These are phyloP conservation scores for Laothoe populi DNA, from an alignment of 2,888 invertebrate species.

Conservation along the genomic window DNA sequence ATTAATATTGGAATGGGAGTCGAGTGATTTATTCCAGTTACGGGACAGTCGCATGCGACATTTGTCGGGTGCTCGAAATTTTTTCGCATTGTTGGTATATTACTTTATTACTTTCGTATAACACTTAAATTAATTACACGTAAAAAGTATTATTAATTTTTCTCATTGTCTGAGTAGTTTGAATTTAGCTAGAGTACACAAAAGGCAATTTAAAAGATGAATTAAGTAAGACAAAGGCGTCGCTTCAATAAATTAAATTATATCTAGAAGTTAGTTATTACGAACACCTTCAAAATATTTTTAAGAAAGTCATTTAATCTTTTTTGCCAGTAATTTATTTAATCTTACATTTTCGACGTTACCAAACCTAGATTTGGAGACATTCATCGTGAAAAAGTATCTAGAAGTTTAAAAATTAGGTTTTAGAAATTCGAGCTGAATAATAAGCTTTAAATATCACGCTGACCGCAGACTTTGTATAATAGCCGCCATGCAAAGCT, in stretches of 20 bases:
- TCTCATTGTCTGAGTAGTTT: not conserved
- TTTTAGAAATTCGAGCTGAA: not conserved
- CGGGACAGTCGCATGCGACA: constrained; percentile 42
- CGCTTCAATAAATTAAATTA: constrained; percentile 20
- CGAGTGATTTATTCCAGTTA: constrained; percentile 45
- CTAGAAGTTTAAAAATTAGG: not conserved
- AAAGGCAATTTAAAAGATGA: not conserved
- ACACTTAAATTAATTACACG: too few relatives aligned
- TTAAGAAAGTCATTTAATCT: not conserved
- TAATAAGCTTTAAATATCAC: not conserved
- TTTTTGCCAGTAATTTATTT: not conserved
- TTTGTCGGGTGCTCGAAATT: constrained; percentile 22
- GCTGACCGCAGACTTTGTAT: not conserved
- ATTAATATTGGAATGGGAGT: constrained; percentile 74
- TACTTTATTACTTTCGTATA: too few relatives aligned
- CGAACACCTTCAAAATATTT: not conserved
- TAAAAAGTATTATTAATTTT: not conserved
- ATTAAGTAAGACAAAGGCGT: constrained; percentile 2
- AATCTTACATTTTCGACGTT: not conserved
- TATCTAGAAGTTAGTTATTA: not conserved
- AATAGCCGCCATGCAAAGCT: too few relatives aligned
- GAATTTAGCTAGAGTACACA: not conserved
- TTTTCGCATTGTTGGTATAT: not conserved
- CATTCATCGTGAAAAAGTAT: not conserved
- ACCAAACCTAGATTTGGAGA: not conserved